Evolutionary conservation across 2,797 vertebrate genomes (phyloP), one percentile per base, ranked within the genome.

Genomic region (Coranthus polyacanthus): DNA sequence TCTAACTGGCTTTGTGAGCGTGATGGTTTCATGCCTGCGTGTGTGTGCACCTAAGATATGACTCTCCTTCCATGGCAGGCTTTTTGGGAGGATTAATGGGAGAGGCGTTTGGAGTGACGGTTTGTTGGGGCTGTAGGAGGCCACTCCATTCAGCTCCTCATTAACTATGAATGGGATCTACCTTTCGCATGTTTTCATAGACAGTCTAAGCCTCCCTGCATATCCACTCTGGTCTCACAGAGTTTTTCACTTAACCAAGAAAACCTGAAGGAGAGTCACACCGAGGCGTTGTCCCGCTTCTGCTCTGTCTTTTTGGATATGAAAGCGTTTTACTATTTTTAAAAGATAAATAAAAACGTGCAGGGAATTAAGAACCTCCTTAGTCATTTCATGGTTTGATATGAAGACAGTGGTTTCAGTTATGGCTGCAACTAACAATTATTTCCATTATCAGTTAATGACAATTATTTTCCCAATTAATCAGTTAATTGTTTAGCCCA

Each of bases 111-210:
- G 52, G 44, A 58, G 36, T 49, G 68, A 49, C 0, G 29, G 56
- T 52, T 72, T 84, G 72, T 84, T 64, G 52, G 6, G 76, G 60
- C 69, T 70, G 57, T 1, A 8, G 46, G 55, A 65, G 32, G 44
- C 57, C 21, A 0, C 62, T 75, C 58, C 50, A 73, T 65, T 54
- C 67, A 16, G 24, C 18, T 73, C 22, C 26, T 36, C 72, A 78
- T 85, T 69, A 82, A 79, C 38, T 59, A 84, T 87, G 64, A 45
- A 87, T 84, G 68, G 26, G 26, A 67, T 79, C 65, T 47, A 70
- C 65, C 65, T 80, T 69, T 36, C 0, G 2, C 62, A 32, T 72
- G 45, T 75, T 60, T 61, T 75, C 10, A 17, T 29, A 45, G 49
- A 54, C 0, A 6, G 26, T 6, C 18, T 1, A 17, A 60, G 55